A percentile compares a stretch with the other conserved stretches of the same genome.
Conservation (phyloP, 2,113 vertebrate species). For the Noturus placidus region DNA sequence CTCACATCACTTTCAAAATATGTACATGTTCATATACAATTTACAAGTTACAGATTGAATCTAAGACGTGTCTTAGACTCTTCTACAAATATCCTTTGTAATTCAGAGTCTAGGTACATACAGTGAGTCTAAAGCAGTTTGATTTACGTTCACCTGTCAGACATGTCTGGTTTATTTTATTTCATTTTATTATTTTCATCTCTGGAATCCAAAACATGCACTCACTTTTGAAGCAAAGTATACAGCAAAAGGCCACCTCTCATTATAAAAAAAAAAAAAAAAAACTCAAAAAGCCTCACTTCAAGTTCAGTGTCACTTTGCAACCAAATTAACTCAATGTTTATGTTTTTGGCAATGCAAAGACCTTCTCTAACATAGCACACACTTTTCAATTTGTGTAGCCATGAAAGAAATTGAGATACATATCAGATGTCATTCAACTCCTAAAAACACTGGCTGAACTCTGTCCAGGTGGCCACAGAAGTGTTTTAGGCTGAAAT, state of each 20-base stretch:
- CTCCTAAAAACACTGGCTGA: not conserved
- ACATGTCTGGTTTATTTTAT: not conserved
- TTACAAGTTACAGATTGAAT: not conserved
- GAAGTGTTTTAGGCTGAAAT: not conserved
- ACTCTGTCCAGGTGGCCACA: not conserved
- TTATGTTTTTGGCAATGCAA: not conserved
- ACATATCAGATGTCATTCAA: not conserved
- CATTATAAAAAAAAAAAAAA: not conserved
- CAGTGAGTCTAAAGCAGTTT: not conserved
- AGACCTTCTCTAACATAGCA: not conserved
- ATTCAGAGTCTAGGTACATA: not conserved
- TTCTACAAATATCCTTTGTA: not conserved
- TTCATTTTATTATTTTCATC: not conserved
- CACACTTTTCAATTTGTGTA: not conserved
- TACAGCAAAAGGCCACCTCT: not conserved
- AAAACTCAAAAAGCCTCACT: not conserved
- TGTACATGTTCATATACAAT: not conserved
- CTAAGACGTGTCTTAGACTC: not conserved
- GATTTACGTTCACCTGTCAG: not conserved
- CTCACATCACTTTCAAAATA: no score
- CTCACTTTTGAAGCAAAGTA: not conserved
- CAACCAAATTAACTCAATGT: not conserved
- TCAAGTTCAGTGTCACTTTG: not conserved
- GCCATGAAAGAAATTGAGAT: not conserved
- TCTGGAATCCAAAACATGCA: not conserved